Base-by-base conservation (phyloP, 2,113 vertebrate species). In the Marmota flaviventris region DNA sequence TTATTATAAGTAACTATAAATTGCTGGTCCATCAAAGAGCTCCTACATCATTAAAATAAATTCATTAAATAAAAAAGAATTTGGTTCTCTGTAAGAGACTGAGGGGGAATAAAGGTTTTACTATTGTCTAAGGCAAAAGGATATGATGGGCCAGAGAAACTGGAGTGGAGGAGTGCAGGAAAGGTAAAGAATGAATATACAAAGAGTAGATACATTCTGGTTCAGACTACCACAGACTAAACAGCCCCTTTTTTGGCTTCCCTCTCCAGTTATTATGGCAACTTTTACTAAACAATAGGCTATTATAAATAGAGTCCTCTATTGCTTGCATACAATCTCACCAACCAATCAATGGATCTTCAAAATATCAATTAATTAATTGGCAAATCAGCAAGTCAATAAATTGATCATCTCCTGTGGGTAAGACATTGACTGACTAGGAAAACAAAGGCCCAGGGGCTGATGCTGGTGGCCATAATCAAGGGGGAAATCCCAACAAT, bases 1-100 rank as follows among this genome's bases (percentile, higher is more conserved):
- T 96, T 78, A 94, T 92, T 96, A 95, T 86, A 87, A 91, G 73
- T 45, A 96, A 84, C 77, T 96, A 95, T 53, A 96, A 94, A n/a
- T n/a, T 96, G n/a, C 14, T 95, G 61, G 32, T 96, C 39, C 94
- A 96, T 96, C 37, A 45, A 97, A 58, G 91, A 95, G 53, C 32
- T 87, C 69, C 75, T 95, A 76, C 77, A 92, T 92, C 85, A 97
- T 86, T 96, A 81, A 96, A 98, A 93, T 1, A 0, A 88, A 81
- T 45, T 91, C 87, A 97, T 86, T 96, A 81, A 98, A 93, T 1
- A 0, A 88, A 81, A 97, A 89, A 96, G 0, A 98, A 97, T 94
- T 96, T 27, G 53, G 91, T 98, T 63, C 86, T n/a, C 11, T 98
- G 63, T 87, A 87, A 96, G 89, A 86, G 37, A 91, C 90, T 93